Percentiles rank a stretch among this genome's conserved stretches.
phyloP scores from a whole-genome alignment of 2,888 invertebrate genomes.

The Diarsia dahlii region DNA sequence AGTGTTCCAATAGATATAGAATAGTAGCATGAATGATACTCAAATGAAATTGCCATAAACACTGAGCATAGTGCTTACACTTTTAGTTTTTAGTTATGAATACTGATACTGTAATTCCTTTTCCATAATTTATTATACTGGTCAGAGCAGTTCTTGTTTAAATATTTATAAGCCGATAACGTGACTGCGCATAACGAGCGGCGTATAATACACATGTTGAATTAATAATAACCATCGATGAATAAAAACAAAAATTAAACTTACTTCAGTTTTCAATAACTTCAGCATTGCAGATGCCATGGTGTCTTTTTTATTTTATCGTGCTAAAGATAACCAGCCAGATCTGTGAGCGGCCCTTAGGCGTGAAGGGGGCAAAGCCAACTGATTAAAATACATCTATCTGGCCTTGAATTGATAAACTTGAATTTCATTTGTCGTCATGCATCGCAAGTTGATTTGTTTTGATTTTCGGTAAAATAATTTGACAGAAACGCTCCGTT shows the following conservation, averaged over 20 bases:
- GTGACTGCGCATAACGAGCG: constrained; percentile 58
- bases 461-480: constrained; percentile 57
- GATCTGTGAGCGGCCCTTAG: constrained; percentile 70
- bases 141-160: constrained; percentile 51
- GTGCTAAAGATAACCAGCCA: constrained; percentile 58
- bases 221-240: constrained; percentile 33
- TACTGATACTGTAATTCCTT: constrained; percentile 36
- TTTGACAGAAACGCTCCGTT: constrained; percentile 47
- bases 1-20: not conserved
- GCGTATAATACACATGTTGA: constrained; percentile 34
- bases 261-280: constrained; percentile 86
- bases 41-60: not conserved
- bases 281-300: constrained; percentile 87
- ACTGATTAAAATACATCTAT: constrained; percentile 87
- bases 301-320: constrained; percentile 24
- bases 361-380: constrained; percentile 77
- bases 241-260: constrained; percentile 65
- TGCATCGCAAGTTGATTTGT: constrained; percentile 50
- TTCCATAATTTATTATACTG: constrained; percentile 46
- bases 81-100: constrained; percentile 21
- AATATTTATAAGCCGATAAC: constrained; percentile 63
- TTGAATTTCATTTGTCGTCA: constrained; percentile 75
- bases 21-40: not conserved
- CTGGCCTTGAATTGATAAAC: constrained; percentile 89
- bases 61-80: constrained; percentile 10